Evolutionary conservation across 2,797 vertebrate species (phyloP), one percentile per base, ranked within the genome.

Genomic region (Poliocrania exsul): DNA sequence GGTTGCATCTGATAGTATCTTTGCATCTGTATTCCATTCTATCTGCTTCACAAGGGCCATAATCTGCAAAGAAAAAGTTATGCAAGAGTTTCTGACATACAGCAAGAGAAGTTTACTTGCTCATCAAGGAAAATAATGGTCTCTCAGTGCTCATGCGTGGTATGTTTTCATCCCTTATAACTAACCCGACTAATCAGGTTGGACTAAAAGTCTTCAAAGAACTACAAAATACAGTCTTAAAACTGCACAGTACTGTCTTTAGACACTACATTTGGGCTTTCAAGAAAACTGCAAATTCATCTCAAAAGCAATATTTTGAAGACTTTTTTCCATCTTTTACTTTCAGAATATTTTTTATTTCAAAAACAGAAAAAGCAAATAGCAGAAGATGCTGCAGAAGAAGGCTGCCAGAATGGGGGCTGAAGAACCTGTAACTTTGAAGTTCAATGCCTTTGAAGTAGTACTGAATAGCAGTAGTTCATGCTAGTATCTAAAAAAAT

Each of bases 361-460:
- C 29, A 51, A 46, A 92, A 91, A 6, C 16, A 72, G 38, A 77
- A 26, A 12, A 87, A 72, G 16, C 0, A 5, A 94, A 81, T 9
- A 53, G 37, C 57, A 79, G 38, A 84, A 38, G 31, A 44, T 16
- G 29, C 4, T 81, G 31, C 35, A 62, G 62, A 77, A 75, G 37
- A 53, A 79, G 33, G 28, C 56, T 58, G 44, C 20, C 51, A 85
- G 33, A 89, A 82, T 28, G 13, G 33, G 11, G 33, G 13, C 33
- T 85, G 71, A 80, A 93, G 54, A 74, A 53, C 38, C 28, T 19
- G 2, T 54, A 44, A 40, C 71, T 93, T 88, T 80, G 81, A 89
- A 92, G 56, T 95, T 88, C 38, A 64, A 4, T 60, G 35, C 10
- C 49, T 96, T 93, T 94, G 56, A 92, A 87, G 71, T 60, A 72